Conservation (phyloP, 2,113 vertebrate species). For the Strix uralensis region DNA sequence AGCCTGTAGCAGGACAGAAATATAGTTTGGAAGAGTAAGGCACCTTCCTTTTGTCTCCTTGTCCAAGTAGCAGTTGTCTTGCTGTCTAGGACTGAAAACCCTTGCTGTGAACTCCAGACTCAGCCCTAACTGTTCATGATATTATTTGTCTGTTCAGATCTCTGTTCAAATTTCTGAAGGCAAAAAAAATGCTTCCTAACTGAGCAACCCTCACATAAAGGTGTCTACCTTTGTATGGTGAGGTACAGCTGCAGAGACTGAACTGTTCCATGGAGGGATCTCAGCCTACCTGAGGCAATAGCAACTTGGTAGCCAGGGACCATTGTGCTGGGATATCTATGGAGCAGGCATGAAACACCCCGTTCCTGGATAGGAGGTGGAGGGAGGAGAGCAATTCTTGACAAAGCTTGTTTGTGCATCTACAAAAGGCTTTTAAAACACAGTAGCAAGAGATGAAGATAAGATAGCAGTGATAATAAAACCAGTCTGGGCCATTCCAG, state of each 20-base stretch:
- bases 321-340: rapidly evolving
- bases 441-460: background rate
- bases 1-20: background rate
- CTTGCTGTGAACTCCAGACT: background rate
- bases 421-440: background rate
- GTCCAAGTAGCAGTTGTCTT: background rate
- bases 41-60: background rate
- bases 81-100: background rate
- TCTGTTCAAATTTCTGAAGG: background rate
- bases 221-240: no score
- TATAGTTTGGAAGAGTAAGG: background rate
- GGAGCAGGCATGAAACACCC: background rate
- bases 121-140: background rate
- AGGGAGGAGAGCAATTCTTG: background rate
- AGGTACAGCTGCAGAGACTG: rapidly evolving
- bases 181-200: background rate
- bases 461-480: background rate
- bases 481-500: background rate
- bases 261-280: background rate
- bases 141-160: background rate
- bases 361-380: background rate
- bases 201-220: background rate
- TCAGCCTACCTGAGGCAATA: background rate
- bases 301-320: background rate
- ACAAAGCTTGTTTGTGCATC: constrained; percentile 12